Evolutionary conservation across 2,113 vertebrate genomes (phyloP).

Genomic region (Pteronura brasiliensis): DNA sequence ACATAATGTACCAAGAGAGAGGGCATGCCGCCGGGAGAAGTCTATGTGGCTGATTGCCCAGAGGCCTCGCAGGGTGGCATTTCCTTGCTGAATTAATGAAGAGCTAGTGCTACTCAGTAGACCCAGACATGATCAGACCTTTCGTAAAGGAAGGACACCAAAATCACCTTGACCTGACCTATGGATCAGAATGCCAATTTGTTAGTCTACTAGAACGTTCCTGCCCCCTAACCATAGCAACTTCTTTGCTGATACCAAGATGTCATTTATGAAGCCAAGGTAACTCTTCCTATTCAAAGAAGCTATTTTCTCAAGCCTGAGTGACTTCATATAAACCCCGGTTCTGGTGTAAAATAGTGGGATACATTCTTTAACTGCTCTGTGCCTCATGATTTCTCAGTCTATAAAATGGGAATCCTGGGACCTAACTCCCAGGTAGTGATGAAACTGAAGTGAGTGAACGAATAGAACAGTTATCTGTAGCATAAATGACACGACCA

Average conservation of each 20-base stretch:
- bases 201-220: neutral
- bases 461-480: neutral
- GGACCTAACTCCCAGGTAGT: neutral
- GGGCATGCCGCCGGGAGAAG: neutral
- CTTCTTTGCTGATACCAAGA: neutral
- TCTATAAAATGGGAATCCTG: neutral
- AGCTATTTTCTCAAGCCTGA: neutral
- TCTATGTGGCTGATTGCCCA: neutral
- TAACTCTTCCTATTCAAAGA: neutral
- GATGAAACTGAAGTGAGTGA: neutral
- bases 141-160: neutral
- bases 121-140: neutral
- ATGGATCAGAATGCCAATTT: neutral
- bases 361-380: neutral
- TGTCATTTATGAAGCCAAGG: neutral
- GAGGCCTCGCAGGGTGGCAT: neutral
- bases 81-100: constrained; percentile 14
- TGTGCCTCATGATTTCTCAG: neutral
- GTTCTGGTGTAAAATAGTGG: neutral
- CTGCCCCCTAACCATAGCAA: neutral
- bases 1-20: neutral
- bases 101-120: neutral
- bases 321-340: neutral
- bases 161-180: neutral
- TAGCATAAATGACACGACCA: neutral